Evolutionary conservation across 2,888 invertebrate genomes (phyloP), one percentile per base, ranked within the genome.

Genomic region (Cyaniris semiargus): DNA sequence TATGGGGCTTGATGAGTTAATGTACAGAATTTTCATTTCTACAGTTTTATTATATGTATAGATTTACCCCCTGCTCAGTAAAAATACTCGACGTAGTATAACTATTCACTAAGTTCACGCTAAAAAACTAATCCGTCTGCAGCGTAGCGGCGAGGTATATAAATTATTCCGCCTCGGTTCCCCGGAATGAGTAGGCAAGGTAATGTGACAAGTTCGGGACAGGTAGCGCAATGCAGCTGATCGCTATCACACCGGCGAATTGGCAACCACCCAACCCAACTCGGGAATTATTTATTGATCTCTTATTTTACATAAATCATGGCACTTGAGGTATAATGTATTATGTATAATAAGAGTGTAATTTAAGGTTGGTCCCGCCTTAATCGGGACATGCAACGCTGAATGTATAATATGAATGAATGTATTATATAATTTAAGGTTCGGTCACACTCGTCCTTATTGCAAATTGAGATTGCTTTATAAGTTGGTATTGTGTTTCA

Each of bases 401-500:
- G n/a, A n/a, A n/a, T n/a, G n/a, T n/a, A n/a, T n/a, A n/a, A n/a
- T n/a, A n/a, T n/a, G n/a, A n/a, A n/a, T n/a, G n/a, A n/a, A n/a
- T n/a, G n/a, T n/a, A n/a, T n/a, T n/a, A n/a, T n/a, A n/a, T n/a
- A 2, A 58, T 58, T 58, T 58, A 21, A 58, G 34, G 34, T 70
- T 70, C n/a, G 18, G 0, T 71, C 21, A n/a, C n/a, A 34, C 31
- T 31, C 70, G 15, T 27, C 18, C 4, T 23, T n/a, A 34, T 34
- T 71, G n/a, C 13, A 71, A 71, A 71, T 71, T 58, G 18, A 34
- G 34, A 13, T 38, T 38, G 38, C 44, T 44, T 71, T 21, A 21
- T 13, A 34, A 21, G 5, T 71, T n/a, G 15, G 34, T 74, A 15
- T 76, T 78, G 66, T 34, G 7, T 88, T 86, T 1, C 96, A 98